Conservation (phyloP, 2,797 vertebrate genomes). For the Hirundo rustica region DNA sequence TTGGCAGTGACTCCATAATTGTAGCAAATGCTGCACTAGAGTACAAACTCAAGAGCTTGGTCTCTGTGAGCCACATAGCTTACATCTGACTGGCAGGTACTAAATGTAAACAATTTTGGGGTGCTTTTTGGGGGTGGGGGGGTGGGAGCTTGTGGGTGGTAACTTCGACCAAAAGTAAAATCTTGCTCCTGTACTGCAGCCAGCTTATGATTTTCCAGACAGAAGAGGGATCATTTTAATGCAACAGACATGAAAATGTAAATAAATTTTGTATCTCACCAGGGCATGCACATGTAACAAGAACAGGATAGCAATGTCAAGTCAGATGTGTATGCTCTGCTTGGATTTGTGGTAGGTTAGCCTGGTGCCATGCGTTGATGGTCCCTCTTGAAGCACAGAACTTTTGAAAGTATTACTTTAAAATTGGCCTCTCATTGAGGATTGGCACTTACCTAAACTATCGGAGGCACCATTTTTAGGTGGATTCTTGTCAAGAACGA, state of each 20-base stretch:
- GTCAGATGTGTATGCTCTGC: constrained; percentile 28
- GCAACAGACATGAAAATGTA: constrained; percentile 40
- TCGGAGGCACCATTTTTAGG: constrained; percentile 54
- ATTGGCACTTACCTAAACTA: constrained; percentile 72
- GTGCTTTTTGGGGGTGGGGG: constrained; percentile 54
- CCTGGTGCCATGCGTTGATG: constrained; percentile 67
- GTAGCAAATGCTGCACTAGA: constrained; percentile 83
- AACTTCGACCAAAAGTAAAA: constrained; percentile 74
- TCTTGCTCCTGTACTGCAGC: constrained; percentile 78
- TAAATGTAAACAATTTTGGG: constrained; percentile 62
- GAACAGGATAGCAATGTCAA: constrained; percentile 9
- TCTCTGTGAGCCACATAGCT: constrained; percentile 52
- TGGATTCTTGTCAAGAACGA: constrained; percentile 40
- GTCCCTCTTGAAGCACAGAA: constrained; percentile 80
- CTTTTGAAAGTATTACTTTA: constrained; percentile 75
- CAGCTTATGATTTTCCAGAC: constrained; percentile 67
- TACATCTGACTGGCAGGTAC: constrained; percentile 70
- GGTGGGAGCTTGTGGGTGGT: constrained; percentile 45
- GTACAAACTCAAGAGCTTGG: constrained; percentile 67
- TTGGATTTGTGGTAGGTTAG: constrained; percentile 61
- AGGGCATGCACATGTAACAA: neutral
- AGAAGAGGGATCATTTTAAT: constrained; percentile 71
- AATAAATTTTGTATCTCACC: constrained; percentile 55
- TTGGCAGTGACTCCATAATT: constrained; percentile 72
- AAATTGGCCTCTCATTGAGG: constrained; percentile 71